phyloP scores from a whole-genome alignment of 2,888 invertebrate species.

The Conchocele bisecta region DNA sequence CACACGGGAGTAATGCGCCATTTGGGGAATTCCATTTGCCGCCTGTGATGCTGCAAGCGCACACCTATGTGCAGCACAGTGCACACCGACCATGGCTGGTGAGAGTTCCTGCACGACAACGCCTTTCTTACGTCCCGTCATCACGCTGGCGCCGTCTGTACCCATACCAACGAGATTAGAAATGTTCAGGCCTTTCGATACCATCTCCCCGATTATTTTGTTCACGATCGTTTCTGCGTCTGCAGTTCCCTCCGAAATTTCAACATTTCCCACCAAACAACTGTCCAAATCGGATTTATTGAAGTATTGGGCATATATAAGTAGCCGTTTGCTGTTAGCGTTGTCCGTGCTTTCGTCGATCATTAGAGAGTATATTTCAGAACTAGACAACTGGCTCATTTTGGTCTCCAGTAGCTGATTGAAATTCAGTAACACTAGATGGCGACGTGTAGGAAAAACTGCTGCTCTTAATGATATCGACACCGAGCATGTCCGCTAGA shows the following conservation, averaged over 20 bases:
- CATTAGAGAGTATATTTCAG: too few species aligned
- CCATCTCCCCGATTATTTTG: constrained; percentile 16
- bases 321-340: constrained; percentile 29
- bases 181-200: constrained; percentile 33
- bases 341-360: constrained; percentile 46
- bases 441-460: neutral
- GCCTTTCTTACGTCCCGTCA: constrained; percentile 37
- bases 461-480: neutral
- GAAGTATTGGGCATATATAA: constrained; percentile 33
- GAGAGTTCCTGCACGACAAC: constrained; percentile 15
- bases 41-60: constrained; percentile 45
- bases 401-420: constrained; percentile 2
- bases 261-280: constrained; percentile 16
- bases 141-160: constrained; percentile 49
- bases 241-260: constrained; percentile 31
- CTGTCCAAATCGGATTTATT: too few species aligned
- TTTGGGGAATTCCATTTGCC: constrained; percentile 26
- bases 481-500: neutral
- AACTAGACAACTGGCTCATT: neutral
- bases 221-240: constrained; percentile 28
- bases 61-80: constrained; percentile 38
- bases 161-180: constrained; percentile 35
- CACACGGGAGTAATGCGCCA: constrained; percentile 16
- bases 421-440: constrained; percentile 33
- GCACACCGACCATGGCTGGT: constrained; percentile 24